Conservation (phyloP, 2,113 vertebrate genomes). For the Vulpes vulpes region DNA sequence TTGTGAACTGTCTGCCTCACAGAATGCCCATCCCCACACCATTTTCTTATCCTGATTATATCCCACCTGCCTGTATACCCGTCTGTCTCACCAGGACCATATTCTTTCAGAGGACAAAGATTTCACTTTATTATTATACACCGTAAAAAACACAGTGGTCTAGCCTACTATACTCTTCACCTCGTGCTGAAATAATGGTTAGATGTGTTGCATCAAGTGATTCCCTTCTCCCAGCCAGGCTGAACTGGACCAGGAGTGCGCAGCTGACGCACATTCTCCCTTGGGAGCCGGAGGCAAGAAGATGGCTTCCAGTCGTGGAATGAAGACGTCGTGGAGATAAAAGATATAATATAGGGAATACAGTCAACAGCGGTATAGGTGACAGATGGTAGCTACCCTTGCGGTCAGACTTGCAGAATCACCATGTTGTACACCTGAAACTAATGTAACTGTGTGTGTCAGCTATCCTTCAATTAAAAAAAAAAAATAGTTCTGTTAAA, state of each 20-base stretch:
- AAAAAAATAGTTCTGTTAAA: not conserved
- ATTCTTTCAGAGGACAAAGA: not conserved
- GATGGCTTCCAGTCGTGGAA: not conserved
- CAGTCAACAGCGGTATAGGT: not conserved
- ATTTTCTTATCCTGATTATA: not conserved
- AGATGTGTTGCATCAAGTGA: not conserved
- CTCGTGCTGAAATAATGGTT: not conserved
- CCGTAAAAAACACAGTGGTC: not conserved
- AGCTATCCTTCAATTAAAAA: not conserved
- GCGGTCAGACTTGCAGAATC: not conserved
- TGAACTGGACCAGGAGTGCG: not conserved
- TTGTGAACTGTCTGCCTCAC: not conserved
- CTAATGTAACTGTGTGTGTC: not conserved
- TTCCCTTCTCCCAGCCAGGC: not conserved
- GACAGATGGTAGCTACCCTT: not conserved
- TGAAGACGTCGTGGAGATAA: not conserved
- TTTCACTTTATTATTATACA: constrained; percentile 40
- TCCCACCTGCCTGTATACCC: not conserved
- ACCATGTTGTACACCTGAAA: not conserved
- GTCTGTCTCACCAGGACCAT: not conserved
- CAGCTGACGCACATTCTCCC: not conserved
- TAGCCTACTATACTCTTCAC: not conserved
- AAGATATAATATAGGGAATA: not conserved
- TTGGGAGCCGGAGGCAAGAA: not conserved
- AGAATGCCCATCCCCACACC: not conserved